A percentile compares a stretch with the other conserved stretches of the same genome.
Evolutionary conservation across 1,140 invertebrate genomes (phyloP).

Genomic region (Diuraphis noxia): DNA sequence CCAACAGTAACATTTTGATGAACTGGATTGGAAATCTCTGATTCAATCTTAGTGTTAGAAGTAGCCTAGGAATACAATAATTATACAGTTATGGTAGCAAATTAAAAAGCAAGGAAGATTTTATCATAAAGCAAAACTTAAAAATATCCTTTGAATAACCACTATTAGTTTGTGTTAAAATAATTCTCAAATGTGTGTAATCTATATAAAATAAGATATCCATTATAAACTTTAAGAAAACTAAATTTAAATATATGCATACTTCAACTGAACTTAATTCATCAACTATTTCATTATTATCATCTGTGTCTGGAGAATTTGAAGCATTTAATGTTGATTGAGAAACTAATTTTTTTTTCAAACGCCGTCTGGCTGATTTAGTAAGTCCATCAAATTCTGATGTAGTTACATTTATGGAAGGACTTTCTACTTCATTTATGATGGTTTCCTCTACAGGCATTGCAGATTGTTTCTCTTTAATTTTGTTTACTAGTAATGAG

Average conservation of each 20-base stretch:
- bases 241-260: not conserved
- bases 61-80: not conserved
- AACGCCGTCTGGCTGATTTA: constrained; percentile 51
- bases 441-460: constrained; percentile 37
- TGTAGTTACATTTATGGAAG: not conserved
- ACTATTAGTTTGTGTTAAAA: not conserved
- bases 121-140: not conserved
- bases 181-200: not conserved
- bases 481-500: constrained; percentile 80
- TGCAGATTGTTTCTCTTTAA: constrained; percentile 68
- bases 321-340: constrained; percentile 29
- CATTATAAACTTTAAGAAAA: not conserved
- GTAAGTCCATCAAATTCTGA: constrained; percentile 51
- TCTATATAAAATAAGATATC: not conserved
- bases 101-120: not conserved
- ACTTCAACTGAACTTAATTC: constrained; percentile 27
- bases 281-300: constrained; percentile 1
- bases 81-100: not conserved
- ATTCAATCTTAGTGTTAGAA: not conserved
- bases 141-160: not conserved
- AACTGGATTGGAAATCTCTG: not conserved
- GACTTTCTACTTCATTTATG: constrained; percentile 24
- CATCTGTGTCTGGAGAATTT: constrained; percentile 22
- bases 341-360: constrained; percentile 50
- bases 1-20: constrained; percentile 21